Evolutionary conservation across 2,888 invertebrate genomes (phyloP), one percentile per base, ranked within the genome.

Genomic region (Diadromus collaris): DNA sequence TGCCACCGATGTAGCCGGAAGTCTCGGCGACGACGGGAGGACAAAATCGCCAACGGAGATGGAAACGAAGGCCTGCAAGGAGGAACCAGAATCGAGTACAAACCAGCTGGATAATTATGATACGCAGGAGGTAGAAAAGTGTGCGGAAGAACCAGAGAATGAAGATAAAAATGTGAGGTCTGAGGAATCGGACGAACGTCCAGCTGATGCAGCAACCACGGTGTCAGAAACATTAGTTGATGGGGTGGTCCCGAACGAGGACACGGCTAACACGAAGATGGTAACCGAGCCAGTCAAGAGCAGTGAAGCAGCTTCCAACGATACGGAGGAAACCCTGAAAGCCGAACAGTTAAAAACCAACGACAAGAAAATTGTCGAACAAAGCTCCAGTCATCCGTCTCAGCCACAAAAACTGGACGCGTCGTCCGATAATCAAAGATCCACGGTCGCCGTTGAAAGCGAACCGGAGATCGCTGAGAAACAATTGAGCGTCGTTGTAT

Each of bases 1-100:
- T 6, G 56, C 56, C 2, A n/a, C 27, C 13, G 44, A 56, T n/a
- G 7, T 27, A 13, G 61, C 72, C 5, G 64, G 38, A n/a, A 58
- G 44, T 38, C 54, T 16, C 34, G 24, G 19, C 1, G 38, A 61
- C 24, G 32, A 19, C 16, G 38, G 32, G 24, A 38, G 29, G 72
- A 63, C 34, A 10, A 16, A 19, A 29, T 48, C 29, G 29, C 32
- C 19, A 10, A 2, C 41, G 54, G 70, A n/a, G 29, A 29, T 56
- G 7, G 29, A 29, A n/a, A 27, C 10, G 16, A 63, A 76, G 10
- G 13, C 19, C 6, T n/a, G n/a, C 38, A 61, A 67, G 32, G 32
- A 41, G 54, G 61, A 44, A 24, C 41, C 54, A 34, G 21, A 32
- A 13, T 24, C 21, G 46, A 13, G 32, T 10, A 13, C 32, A 21